These are phyloP conservation scores for Matsumurasca onukii DNA, from an alignment of 1,140 invertebrate genomes.

Conservation along the genomic window DNA sequence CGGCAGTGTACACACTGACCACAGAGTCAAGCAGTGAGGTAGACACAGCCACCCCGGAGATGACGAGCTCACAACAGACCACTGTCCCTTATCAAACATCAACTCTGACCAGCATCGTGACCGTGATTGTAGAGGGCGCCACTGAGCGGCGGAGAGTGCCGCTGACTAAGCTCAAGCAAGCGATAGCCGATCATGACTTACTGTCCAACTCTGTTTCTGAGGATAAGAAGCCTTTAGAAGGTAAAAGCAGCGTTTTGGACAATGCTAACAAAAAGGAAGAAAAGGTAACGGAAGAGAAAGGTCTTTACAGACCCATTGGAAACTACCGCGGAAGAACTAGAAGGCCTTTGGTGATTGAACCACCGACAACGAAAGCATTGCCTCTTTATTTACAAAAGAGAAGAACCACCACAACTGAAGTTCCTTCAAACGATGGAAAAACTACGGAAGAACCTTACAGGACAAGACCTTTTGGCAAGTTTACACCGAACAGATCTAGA, in stretches of 20 bases:
- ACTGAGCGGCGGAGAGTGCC: conserved; percentile 41
- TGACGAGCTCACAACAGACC: conserved; percentile 17
- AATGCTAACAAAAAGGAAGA: neutral
- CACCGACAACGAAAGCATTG: conserved; percentile 20
- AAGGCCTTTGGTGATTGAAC: conserved; percentile 17
- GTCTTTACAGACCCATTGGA: conserved; percentile 1
- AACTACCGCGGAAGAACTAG: conserved; percentile 19
- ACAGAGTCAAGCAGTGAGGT: conserved; percentile 1
- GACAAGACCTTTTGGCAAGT: conserved; percentile 2
- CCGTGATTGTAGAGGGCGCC: conserved; percentile 42
- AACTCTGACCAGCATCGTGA: conserved; percentile 42
- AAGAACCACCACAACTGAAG: conserved; percentile 20
- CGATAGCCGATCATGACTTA: conserved; percentile 36
- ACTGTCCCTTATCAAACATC: conserved; percentile 36
- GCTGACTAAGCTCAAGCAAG: conserved; percentile 38
- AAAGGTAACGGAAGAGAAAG: neutral
- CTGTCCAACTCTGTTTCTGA: neutral
- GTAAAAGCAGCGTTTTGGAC: conserved; percentile 5
- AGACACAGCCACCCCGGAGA: neutral
- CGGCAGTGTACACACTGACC: conserved; percentile 26
- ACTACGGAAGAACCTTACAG: neutral
- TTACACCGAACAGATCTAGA: conserved; percentile 17
- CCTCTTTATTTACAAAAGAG: conserved; percentile 21
- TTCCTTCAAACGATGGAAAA: neutral
- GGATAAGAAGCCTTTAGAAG: conserved; percentile 10